Base-by-base conservation (phyloP, 2,797 vertebrate species). In the Eospalax fontanierii region DNA sequence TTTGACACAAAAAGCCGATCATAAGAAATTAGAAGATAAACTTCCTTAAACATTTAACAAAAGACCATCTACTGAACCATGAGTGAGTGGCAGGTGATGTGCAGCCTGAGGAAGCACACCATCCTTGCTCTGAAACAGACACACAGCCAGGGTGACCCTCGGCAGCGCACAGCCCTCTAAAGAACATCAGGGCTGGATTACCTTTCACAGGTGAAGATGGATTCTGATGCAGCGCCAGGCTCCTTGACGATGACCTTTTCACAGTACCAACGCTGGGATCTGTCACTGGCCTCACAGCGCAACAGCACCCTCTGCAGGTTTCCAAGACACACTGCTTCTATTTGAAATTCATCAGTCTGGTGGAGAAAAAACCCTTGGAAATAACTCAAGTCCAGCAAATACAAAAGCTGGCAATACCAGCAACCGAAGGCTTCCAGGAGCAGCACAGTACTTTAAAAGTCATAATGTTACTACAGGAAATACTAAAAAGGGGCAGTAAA, bases 231-330 rank as follows among this genome's bases (percentile, higher is more conserved):
- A 16, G 63, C 94, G 54, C 70, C 66, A 0, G 96, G 87, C 78
- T 98, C 98, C 96, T 97, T 97, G 97, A 98, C 90, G 0, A 98
- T 16, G 38, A 98, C 88, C 98, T 98, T 98, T 3, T 98, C 97
- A 73, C 98, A 98, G 93, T 98, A 98, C 98, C 98, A 98, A 8
- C 65, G 80, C 94, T 98, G 98, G 21, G 97, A 95, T 66, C 80
- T 92, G 35, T 91, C 89, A 9, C 11, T 35, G 85, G 98, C 98
- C 95, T 98, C 96, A 2, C 98, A 98, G 97, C 0, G 93, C 98
- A 98, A 98, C 82, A 98, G 98, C 95, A 98, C 98, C 98, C 98
- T 98, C 98, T 98, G 96, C 96, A 99, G 98, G n/a, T 98, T 97
- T 91, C 98, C 98, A 3, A 98, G 98, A 0, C 97, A 98, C 43